These are phyloP conservation scores for Nomada lathburiana DNA, from an alignment of 2,888 invertebrate genomes.

Conservation along the genomic window DNA sequence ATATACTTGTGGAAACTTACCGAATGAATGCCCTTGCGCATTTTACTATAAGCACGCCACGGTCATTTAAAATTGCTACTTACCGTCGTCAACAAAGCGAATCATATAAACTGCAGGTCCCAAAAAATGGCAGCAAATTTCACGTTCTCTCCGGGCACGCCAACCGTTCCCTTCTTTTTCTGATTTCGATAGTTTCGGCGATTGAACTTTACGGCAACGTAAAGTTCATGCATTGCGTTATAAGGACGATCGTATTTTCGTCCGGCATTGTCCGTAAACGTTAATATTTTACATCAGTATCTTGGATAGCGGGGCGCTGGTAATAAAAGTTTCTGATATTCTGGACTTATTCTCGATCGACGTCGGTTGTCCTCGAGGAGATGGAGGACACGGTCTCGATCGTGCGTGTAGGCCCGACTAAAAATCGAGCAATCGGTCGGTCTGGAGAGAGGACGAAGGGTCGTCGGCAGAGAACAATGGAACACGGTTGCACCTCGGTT, in stretches of 20 bases:
- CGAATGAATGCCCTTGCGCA: not conserved
- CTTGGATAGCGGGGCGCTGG: not conserved
- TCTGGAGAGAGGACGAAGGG: slow-evolving; percentile 66
- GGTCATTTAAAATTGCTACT: not conserved
- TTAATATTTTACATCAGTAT: slow-evolving; percentile 28
- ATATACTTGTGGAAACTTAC: not conserved
- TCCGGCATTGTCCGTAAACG: slow-evolving; percentile 7
- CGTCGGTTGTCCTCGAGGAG: slow-evolving; percentile 55
- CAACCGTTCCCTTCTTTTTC: not conserved
- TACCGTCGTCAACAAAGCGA: not conserved
- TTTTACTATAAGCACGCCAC: not conserved
- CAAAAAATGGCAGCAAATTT: not conserved
- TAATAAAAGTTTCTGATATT: slow-evolving; percentile 50
- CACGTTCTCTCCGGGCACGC: not conserved
- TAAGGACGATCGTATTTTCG: slow-evolving; percentile 26
- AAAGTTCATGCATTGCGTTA: not conserved
- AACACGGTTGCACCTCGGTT: slow-evolving; percentile 69
- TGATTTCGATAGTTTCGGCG: not conserved
- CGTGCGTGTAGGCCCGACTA: slow-evolving; percentile 57
- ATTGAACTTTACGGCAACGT: slow-evolving; percentile 27
- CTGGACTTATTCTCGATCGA: slow-evolving; percentile 31
- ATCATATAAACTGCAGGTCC: not conserved
- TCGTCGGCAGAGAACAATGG: slow-evolving; percentile 75
- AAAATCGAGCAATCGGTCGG: slow-evolving; percentile 72
- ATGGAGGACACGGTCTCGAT: slow-evolving; percentile 65